Conservation (phyloP, 2,113 vertebrate genomes). For the Collichthys lucidus region DNA sequence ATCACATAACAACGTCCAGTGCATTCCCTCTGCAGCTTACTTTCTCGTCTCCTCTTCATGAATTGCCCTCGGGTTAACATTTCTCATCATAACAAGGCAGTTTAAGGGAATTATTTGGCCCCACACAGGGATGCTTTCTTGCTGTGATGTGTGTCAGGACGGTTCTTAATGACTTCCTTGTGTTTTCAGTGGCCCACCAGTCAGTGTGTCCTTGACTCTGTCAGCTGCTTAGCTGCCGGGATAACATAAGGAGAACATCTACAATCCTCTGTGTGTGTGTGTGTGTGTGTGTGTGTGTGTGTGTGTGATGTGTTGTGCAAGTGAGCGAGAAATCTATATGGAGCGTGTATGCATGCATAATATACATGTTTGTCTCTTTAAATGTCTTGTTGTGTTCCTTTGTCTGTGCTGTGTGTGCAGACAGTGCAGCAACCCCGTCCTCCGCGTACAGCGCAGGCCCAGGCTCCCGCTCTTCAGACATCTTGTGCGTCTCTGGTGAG, state of each 20-base stretch:
- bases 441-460: slow-evolving; percentile 28
- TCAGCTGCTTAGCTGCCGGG: slow-evolving; percentile 47
- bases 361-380: slow-evolving; percentile 20
- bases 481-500: slow-evolving; percentile 80
- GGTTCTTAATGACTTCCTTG: slow-evolving; percentile 64
- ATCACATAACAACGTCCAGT: slow-evolving; percentile 27
- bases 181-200: slow-evolving; percentile 58
- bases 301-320: not conserved
- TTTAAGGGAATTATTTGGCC: slow-evolving; percentile 53
- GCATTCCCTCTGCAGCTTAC: slow-evolving; percentile 29
- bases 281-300: not conserved
- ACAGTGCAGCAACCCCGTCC: slow-evolving; percentile 34
- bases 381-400: slow-evolving; percentile 10
- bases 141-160: slow-evolving; percentile 52
- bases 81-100: slow-evolving; percentile 66
- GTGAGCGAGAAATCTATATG: not conserved
- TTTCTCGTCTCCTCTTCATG: not conserved
- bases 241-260: slow-evolving; percentile 39
- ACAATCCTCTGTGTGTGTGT: slow-evolving; percentile 1
- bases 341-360: slow-evolving; percentile 16
- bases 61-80: slow-evolving; percentile 50
- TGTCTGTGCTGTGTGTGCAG: slow-evolving; percentile 30
- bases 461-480: slow-evolving; percentile 65
- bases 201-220: slow-evolving; percentile 69
- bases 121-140: slow-evolving; percentile 42